phyloP scores from a whole-genome alignment of 1,140 invertebrate genomes.

The Ctenoplectra terminalis region DNA sequence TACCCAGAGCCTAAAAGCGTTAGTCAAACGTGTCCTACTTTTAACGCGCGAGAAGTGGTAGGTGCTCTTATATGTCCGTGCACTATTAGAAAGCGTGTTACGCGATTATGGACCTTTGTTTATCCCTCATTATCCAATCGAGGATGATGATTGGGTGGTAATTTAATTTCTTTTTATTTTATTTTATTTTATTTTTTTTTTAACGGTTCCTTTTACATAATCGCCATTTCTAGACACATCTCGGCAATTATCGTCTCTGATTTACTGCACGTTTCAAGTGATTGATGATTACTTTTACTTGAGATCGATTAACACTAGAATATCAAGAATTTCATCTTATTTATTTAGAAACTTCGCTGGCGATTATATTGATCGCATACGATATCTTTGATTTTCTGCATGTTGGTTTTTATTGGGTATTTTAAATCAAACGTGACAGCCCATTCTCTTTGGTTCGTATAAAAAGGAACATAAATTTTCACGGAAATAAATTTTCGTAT shows the following conservation, averaged over 20 bases:
- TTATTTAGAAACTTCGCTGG: too few species aligned
- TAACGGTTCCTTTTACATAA: slow-evolving; percentile 36
- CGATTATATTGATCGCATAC: too few species aligned
- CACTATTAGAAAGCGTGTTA: slow-evolving; percentile 72
- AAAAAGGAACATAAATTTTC: too few species aligned
- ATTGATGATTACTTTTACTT: neutral
- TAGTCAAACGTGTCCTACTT: slow-evolving; percentile 44
- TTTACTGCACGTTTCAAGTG: neutral
- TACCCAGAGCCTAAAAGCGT: slow-evolving; percentile 9
- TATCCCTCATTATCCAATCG: slow-evolving; percentile 56
- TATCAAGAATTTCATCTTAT: too few species aligned
- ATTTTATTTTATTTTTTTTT: neutral
- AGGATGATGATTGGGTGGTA: slow-evolving; percentile 58
- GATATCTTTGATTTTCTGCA: too few species aligned
- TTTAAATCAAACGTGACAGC: too few species aligned
- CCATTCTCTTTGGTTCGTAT: too few species aligned
- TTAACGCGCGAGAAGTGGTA: neutral
- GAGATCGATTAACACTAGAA: neutral
- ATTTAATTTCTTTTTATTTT: slow-evolving; percentile 43
- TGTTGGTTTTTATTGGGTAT: too few species aligned
- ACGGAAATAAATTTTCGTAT: too few species aligned
- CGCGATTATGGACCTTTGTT: slow-evolving; percentile 61
- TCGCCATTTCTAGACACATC: neutral
- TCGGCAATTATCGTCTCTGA: neutral
- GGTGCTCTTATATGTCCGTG: slow-evolving; percentile 35